Conservation (phyloP, 2,888 invertebrate genomes). For the Luffia ferchaultella region DNA sequence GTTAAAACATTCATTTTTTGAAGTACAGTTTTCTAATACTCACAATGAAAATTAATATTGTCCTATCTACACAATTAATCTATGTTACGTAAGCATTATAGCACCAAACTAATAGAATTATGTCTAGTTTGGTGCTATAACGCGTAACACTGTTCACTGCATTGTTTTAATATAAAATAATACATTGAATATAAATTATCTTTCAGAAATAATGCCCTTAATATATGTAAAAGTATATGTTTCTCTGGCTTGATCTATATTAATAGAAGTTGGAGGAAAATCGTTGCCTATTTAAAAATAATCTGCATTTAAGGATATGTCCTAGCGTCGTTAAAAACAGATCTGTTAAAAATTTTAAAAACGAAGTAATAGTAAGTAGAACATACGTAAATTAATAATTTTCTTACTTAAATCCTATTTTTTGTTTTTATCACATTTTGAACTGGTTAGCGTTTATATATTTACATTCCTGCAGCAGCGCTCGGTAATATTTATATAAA, state of each 20-base stretch:
- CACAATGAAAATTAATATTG: not conserved
- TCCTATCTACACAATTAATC: not conserved
- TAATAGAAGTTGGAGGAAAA: not conserved
- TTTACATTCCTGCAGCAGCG: slow-evolving; percentile 51
- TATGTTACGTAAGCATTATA: too few relatives aligned
- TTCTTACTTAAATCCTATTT: slow-evolving; percentile 44
- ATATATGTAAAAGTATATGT: too few relatives aligned
- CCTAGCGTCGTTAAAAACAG: not conserved
- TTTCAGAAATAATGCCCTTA: not conserved
- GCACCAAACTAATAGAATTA: too few relatives aligned
- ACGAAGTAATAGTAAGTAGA: slow-evolving; percentile 22
- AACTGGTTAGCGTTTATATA: slow-evolving; percentile 50
- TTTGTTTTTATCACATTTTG: slow-evolving; percentile 50
- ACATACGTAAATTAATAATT: slow-evolving; percentile 27
- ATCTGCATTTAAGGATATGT: not conserved
- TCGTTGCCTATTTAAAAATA: not conserved
- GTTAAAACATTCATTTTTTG: not conserved
- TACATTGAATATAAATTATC: too few relatives aligned
- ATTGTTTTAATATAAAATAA: too few relatives aligned
- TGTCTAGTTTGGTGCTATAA: too few relatives aligned
- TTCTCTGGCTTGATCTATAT: too few relatives aligned
- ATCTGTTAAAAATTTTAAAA: slow-evolving; percentile 16
- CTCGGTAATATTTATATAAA: slow-evolving; percentile 41
- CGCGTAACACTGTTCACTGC: too few relatives aligned
- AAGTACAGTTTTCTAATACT: not conserved